Evolutionary conservation across 2,888 invertebrate genomes (phyloP).

Genomic region (Spodoptera exigua): DNA sequence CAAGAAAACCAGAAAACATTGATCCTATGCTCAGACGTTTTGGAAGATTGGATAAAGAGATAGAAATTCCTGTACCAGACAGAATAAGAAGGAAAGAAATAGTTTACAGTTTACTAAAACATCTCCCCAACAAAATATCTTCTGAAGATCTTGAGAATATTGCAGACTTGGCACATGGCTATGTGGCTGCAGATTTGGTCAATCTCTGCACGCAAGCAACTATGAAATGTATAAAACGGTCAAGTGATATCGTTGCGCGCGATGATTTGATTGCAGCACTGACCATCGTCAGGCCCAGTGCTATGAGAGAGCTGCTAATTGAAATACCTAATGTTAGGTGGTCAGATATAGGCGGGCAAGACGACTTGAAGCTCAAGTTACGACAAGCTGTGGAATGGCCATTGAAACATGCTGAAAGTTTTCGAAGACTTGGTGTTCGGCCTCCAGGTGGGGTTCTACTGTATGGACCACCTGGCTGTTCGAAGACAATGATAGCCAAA

Average conservation of each 20-base stretch:
- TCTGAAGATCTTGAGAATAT: slow-evolving; percentile 90
- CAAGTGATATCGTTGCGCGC: slow-evolving; percentile 72
- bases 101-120: slow-evolving; percentile 90
- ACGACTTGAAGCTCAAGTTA: slow-evolving; percentile 94
- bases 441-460: slow-evolving; percentile 97
- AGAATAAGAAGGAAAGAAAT: slow-evolving; percentile 91
- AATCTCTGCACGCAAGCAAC: slow-evolving; percentile 93
- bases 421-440: slow-evolving; percentile 93
- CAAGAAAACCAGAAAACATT: slow-evolving; percentile 93
- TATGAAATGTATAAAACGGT: slow-evolving; percentile 89
- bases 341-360: slow-evolving; percentile 98
- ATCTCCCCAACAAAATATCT: slow-evolving; percentile 88
- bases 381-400: slow-evolving; percentile 98
- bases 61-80: slow-evolving; percentile 94
- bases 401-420: slow-evolving; percentile 94
- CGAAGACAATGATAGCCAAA: slow-evolving; percentile 99
- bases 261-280: slow-evolving; percentile 91
- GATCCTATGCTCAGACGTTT: slow-evolving; percentile 93
- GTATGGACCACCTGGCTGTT: slow-evolving; percentile 99
- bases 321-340: slow-evolving; percentile 97
- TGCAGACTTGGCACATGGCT: slow-evolving; percentile 94
- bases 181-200: slow-evolving; percentile 96
- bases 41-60: slow-evolving; percentile 94
- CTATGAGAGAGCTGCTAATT: slow-evolving; percentile 96
- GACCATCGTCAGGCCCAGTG: slow-evolving; percentile 94